These are phyloP conservation scores for Plusia festucae DNA, from an alignment of 2,888 invertebrate species.

Conservation along the genomic window DNA sequence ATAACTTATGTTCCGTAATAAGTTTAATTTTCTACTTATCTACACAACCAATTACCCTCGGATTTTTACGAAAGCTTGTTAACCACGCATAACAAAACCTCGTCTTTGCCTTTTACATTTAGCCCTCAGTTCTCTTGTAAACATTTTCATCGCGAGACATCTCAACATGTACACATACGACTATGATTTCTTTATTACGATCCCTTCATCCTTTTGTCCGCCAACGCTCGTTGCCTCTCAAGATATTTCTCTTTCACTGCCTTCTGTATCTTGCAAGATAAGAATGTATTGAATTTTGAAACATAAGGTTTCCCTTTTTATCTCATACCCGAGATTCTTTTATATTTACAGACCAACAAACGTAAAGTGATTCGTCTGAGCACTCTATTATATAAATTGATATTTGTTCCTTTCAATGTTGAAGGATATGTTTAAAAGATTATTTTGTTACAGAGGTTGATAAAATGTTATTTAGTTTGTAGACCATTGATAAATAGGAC, in stretches of 20 bases:
- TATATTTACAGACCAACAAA: slow-evolving; percentile 72
- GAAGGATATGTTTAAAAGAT: slow-evolving; percentile 64
- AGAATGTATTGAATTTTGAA: slow-evolving; percentile 84
- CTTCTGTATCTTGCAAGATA: slow-evolving; percentile 74
- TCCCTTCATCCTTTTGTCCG: slow-evolving; percentile 77
- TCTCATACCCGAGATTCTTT: slow-evolving; percentile 70
- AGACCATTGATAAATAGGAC: slow-evolving; percentile 34
- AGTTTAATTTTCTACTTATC: neutral
- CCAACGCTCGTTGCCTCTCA: slow-evolving; percentile 68
- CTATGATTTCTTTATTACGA: slow-evolving; percentile 84
- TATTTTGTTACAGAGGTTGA: slow-evolving; percentile 51
- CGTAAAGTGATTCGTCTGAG: slow-evolving; percentile 68
- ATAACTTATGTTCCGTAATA: slow-evolving; percentile 14
- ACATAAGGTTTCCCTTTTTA: slow-evolving; percentile 80
- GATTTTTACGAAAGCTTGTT: slow-evolving; percentile 39
- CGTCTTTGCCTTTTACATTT: slow-evolving; percentile 61
- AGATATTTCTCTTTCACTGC: slow-evolving; percentile 73
- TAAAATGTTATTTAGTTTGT: slow-evolving; percentile 48
- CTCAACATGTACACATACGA: slow-evolving; percentile 58
- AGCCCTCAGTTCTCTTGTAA: slow-evolving; percentile 72
- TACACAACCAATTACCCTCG: slow-evolving; percentile 36
- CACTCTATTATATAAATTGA: slow-evolving; percentile 77
- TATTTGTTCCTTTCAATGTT: slow-evolving; percentile 63
- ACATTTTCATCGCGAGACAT: slow-evolving; percentile 80
- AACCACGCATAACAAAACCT: slow-evolving; percentile 27